These are phyloP conservation scores for Rhadina sibilatrix DNA, from an alignment of 2,113 vertebrate species.

Conservation along the genomic window DNA sequence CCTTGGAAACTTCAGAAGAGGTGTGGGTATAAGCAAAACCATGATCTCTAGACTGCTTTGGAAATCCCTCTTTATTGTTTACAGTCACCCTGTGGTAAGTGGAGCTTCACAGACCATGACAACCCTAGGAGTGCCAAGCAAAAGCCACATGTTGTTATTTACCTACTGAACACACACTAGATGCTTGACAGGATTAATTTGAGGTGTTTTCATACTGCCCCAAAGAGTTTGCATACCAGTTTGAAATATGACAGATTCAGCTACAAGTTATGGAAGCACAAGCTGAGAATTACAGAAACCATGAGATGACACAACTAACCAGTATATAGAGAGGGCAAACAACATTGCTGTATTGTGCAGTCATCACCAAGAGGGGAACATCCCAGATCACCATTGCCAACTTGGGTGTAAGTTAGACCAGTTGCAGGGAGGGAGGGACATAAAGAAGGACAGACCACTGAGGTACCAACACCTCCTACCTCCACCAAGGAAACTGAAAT, in stretches of 20 bases:
- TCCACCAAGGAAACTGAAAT: neutral
- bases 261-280: neutral
- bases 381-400: neutral
- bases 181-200: neutral
- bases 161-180: neutral
- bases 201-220: neutral
- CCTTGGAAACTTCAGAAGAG: neutral
- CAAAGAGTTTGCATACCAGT: neutral
- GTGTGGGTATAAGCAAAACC: neutral
- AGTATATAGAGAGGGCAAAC: neutral
- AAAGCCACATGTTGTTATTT: neutral
- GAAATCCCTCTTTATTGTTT: neutral
- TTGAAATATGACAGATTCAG: neutral
- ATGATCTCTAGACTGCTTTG: rapidly evolving
- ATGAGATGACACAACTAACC: neutral
- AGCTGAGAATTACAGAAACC: neutral
- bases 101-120: neutral
- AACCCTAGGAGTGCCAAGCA: neutral
- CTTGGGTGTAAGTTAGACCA: neutral
- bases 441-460: neutral
- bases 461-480: neutral
- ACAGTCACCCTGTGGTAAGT: neutral
- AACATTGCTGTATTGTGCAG: neutral
- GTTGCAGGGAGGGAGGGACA: neutral
- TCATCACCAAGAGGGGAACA: neutral